phyloP scores from a whole-genome alignment of 2,113 vertebrate species.

The Meleagris gallopavo region DNA sequence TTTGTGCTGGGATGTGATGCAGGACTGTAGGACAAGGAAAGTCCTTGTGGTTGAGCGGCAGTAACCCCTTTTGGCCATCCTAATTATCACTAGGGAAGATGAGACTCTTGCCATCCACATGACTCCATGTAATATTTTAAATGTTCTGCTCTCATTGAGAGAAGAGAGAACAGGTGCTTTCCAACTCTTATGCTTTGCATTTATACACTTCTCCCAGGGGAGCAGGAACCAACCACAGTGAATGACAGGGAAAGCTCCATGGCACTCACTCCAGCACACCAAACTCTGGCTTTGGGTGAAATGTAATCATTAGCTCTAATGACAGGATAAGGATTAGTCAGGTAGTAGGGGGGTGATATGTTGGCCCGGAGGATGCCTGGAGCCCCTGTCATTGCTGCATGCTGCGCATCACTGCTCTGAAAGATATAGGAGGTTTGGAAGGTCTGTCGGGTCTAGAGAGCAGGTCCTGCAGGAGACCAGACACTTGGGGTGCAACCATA shows the following conservation, averaged over 20 bases:
- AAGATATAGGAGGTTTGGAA: background rate
- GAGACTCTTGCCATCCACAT: background rate
- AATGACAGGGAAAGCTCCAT: background rate
- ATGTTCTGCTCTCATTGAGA: background rate
- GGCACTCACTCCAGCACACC: background rate
- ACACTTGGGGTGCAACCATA: fast-evolving
- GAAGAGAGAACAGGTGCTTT: background rate
- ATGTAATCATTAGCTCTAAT: background rate
- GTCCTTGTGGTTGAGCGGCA: background rate
- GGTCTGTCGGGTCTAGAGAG: background rate
- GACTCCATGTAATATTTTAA: background rate
- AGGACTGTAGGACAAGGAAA: background rate
- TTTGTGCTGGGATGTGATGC: fast-evolving
- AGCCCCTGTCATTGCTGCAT: background rate
- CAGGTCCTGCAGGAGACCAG: background rate
- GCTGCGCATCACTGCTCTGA: background rate
- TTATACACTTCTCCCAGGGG: background rate
- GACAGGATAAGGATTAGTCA: background rate
- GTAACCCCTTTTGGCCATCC: background rate
- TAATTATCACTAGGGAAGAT: background rate
- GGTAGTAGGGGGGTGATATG: background rate
- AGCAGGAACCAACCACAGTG: fast-evolving
- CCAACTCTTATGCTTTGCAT: background rate
- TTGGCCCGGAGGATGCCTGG: background rate
- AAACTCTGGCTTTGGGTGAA: background rate